phyloP scores from a whole-genome alignment of 2,797 vertebrate species.

The Mycteria americana region DNA sequence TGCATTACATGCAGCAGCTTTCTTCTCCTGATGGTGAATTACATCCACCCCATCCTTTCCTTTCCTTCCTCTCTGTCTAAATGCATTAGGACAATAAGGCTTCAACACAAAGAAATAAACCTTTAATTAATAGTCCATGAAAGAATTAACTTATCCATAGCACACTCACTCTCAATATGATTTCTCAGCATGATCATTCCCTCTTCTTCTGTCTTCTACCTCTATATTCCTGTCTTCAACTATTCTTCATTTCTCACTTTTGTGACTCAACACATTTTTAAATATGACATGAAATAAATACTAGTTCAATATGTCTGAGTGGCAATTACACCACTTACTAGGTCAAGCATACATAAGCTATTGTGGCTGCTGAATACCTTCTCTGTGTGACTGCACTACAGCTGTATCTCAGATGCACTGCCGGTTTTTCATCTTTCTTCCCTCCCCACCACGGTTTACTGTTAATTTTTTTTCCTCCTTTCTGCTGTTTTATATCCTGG shows the following conservation, averaged over 20 bases:
- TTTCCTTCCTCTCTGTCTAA: neutral
- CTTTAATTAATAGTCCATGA: neutral
- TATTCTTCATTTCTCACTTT: neutral
- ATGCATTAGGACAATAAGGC: neutral
- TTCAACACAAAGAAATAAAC: conserved; percentile 25
- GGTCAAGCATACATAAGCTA: neutral
- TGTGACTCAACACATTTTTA: neutral
- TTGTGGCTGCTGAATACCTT: neutral
- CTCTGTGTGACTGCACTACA: neutral
- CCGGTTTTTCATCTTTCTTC: neutral
- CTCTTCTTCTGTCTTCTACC: neutral
- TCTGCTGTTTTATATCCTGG: neutral
- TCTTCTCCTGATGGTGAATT: neutral
- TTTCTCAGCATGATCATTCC: neutral
- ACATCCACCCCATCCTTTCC: neutral
- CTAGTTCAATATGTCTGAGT: neutral
- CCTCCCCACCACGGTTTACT: neutral
- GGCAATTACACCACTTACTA: conserved; percentile 6
- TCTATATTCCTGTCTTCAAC: neutral
- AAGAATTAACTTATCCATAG: neutral
- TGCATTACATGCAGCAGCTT: neutral
- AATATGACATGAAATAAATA: neutral
- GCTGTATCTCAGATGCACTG: neutral
- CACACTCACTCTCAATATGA: neutral
- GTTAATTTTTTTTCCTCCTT: neutral